Evolutionary conservation across 2,888 invertebrate genomes (phyloP).

Genomic region (Hecatera dysodea): DNA sequence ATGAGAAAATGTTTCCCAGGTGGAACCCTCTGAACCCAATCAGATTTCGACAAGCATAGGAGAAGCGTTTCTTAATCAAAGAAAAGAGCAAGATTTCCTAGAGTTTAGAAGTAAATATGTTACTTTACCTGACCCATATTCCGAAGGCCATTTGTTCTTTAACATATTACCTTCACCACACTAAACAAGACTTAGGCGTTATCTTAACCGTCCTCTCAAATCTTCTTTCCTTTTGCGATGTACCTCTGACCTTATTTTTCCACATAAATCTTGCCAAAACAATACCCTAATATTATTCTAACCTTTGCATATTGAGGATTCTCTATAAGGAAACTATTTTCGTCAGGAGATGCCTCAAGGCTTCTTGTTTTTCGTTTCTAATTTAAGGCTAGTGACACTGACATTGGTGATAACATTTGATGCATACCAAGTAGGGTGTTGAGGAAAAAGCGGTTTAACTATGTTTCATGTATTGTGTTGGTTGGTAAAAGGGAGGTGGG

Average conservation of each 20-base stretch:
- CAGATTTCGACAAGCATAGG: too few species aligned
- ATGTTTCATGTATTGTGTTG: neutral
- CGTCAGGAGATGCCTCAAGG: constrained; percentile 38
- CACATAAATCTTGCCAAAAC: constrained; percentile 33
- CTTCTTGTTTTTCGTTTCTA: constrained; percentile 1
- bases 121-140: constrained; percentile 4
- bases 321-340: constrained; percentile 19
- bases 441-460: constrained; percentile 18
- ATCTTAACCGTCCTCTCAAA: neutral
- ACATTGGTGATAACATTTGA: neutral
- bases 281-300: constrained; percentile 3
- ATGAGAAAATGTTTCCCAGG: too few species aligned
- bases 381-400: neutral
- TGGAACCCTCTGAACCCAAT: too few species aligned
- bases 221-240: neutral
- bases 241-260: constrained; percentile 23
- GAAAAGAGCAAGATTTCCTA: neutral
- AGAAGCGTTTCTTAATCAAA: neutral
- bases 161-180: neutral
- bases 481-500: neutral
- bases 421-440: neutral
- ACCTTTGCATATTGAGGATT: constrained; percentile 15
- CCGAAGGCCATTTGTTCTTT: neutral
- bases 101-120: neutral
- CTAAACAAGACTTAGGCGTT: neutral